These are phyloP conservation scores for Ricordea florida DNA, from an alignment of 92 coral and sea anemone genomes.

Conservation along the genomic window DNA sequence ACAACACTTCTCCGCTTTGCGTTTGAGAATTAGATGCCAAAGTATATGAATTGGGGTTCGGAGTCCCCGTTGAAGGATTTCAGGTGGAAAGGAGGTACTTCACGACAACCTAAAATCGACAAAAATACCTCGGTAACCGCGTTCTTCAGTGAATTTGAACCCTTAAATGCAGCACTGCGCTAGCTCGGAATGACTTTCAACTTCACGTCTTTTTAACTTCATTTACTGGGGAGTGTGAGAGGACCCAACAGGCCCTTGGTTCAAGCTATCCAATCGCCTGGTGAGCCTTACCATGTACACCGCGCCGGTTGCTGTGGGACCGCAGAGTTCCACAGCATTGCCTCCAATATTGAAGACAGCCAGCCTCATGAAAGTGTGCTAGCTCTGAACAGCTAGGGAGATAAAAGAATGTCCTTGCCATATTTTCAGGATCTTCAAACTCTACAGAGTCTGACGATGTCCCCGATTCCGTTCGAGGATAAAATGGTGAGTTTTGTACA, in stretches of 20 bases:
- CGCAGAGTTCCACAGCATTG: not conserved
- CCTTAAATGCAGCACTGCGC: no score
- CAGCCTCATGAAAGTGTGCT: not conserved
- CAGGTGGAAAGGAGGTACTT: no score
- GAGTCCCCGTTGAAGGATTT: no score
- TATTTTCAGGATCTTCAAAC: constrained; percentile 71
- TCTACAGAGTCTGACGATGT: constrained; percentile 65
- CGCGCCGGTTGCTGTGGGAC: not conserved
- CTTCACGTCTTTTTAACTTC: constrained; percentile 5
- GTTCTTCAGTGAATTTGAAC: no score
- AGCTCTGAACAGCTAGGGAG: not conserved
- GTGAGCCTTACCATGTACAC: constrained; percentile 26
- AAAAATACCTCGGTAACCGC: no score
- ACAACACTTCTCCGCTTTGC: no score
- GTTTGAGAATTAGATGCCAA: no score
- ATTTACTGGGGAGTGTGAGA: constrained; percentile 31
- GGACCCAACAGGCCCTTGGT: constrained; percentile 48
- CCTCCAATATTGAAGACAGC: constrained; percentile 1
- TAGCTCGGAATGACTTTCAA: no score
- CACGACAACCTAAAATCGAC: no score
- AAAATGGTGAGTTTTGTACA: constrained; percentile 62
- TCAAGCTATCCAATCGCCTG: constrained; percentile 44
- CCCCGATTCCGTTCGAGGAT: constrained; percentile 62
- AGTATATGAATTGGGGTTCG: no score
- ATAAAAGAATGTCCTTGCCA: constrained; percentile 35